Evolutionary conservation across 2,797 vertebrate genomes (phyloP), one percentile per base, ranked within the genome.

Genomic region (Pelochelys cantorii): DNA sequence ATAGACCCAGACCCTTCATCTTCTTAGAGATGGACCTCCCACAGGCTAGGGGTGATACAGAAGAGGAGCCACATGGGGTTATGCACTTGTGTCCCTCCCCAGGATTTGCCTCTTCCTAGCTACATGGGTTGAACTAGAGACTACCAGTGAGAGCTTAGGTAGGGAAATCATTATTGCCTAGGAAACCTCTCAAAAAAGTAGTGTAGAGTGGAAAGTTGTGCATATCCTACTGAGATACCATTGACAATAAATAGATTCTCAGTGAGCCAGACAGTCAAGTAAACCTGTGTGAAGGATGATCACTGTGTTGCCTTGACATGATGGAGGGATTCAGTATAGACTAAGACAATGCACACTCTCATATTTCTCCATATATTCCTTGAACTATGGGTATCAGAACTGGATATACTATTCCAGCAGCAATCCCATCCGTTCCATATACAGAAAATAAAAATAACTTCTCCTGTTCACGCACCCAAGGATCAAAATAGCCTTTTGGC

Each of bases 271-370:
- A 75, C 5, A 91, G 84, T 86, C 13, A 62, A 88, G 29, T 82
- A 90, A 94, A 93, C 81, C 37, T 75, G 11, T 52, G 52, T 15
- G 8, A 89, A 83, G 57, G 80, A 54, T 79, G 68, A 89, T 25
- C 89, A 62, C 23, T 87, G 0, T 68, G 42, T 85, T 84, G 90
- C 57, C 62, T 65, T 56, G 77, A 77, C 27, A 87, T 52, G 93
- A 74, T 7, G 23, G 87, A 88, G 13, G 42, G 83, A 91, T 56
- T 95, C 60, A 55, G 22, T 68, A 18, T 82, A 56, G 93, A 88
- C 29, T 4, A 13, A 56, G 93, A 88, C 29, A 4, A 13, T 1
- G 23, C 15, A 25, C 27, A 59, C 42, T 48, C 42, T 48, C 42
- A 48, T 48, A 48, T 48, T 48, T 48, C 42, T 48, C 42, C 7